These are phyloP conservation scores for Spizella passerina DNA, from an alignment of 2,797 vertebrate genomes.

Conservation along the genomic window DNA sequence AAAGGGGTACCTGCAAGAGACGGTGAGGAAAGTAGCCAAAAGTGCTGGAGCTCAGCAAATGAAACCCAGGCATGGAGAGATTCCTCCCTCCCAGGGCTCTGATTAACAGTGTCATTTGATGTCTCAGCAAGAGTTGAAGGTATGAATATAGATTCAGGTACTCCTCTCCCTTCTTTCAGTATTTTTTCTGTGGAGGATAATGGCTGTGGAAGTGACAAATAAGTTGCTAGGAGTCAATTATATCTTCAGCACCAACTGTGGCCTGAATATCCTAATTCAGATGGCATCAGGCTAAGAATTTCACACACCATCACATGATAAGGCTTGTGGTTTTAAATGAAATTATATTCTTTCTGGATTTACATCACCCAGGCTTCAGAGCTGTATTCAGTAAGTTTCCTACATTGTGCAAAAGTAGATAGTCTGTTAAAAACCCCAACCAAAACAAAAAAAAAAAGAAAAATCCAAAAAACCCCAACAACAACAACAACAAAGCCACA, in stretches of 20 bases:
- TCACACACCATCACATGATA: not conserved
- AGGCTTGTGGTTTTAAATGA: not conserved
- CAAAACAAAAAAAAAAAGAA: not conserved
- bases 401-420: not conserved
- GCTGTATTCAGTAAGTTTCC: not conserved
- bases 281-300: not conserved
- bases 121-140: not conserved
- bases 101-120: not conserved
- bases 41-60: not conserved
- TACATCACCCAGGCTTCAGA: not conserved
- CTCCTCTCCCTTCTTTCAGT: not conserved
- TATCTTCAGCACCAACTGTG: not conserved
- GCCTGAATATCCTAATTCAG: not conserved
- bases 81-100: not conserved
- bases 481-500: not conserved
- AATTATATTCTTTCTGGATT: not conserved
- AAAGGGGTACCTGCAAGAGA: not conserved
- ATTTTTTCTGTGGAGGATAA: not conserved
- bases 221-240: slow-evolving; percentile 2
- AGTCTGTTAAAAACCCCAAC: not conserved
- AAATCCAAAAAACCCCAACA: not conserved
- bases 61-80: not conserved
- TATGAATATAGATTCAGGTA: not conserved
- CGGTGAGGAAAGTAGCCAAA: not conserved
- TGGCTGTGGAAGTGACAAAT: not conserved